Evolutionary conservation across 2,113 vertebrate genomes (phyloP).

Genomic region (Sapayoa aenigma): DNA sequence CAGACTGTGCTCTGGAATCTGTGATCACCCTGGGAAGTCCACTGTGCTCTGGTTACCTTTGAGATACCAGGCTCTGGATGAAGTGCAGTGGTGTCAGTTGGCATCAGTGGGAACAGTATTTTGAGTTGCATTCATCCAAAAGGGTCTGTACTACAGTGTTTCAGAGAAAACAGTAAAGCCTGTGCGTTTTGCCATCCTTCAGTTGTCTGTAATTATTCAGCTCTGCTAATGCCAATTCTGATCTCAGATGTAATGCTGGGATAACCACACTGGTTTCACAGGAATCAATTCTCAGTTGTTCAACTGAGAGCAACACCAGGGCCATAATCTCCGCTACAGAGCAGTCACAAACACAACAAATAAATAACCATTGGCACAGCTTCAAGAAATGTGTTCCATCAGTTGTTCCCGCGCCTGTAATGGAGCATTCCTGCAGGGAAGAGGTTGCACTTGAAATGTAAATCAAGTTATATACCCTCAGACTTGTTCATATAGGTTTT

Average conservation of each 20-base stretch:
- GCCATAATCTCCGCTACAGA: not conserved
- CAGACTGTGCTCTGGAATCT: no score
- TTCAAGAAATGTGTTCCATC: not conserved
- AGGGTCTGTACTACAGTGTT: not conserved
- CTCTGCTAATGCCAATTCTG: not conserved
- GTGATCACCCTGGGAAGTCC: not conserved
- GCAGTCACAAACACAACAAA: not conserved
- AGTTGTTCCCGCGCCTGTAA: not conserved
- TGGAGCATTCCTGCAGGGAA: not conserved
- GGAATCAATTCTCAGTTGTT: not conserved
- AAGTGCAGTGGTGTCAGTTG: not conserved
- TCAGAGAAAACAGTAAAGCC: not conserved
- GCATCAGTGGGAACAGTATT: not conserved
- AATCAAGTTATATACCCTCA: not conserved
- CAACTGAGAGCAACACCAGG: not conserved
- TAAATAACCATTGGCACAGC: not conserved
- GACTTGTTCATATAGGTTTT: not conserved
- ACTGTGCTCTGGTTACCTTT: not conserved
- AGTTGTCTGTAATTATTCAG: not conserved
- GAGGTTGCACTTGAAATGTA: not conserved
- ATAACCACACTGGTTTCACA: not conserved
- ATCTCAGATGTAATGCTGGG: not conserved
- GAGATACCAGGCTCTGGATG: not conserved
- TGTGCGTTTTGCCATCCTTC: not conserved
- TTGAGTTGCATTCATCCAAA: not conserved